Conservation (phyloP, 2,797 vertebrate genomes). For the Enteromius thamalakanensis region DNA sequence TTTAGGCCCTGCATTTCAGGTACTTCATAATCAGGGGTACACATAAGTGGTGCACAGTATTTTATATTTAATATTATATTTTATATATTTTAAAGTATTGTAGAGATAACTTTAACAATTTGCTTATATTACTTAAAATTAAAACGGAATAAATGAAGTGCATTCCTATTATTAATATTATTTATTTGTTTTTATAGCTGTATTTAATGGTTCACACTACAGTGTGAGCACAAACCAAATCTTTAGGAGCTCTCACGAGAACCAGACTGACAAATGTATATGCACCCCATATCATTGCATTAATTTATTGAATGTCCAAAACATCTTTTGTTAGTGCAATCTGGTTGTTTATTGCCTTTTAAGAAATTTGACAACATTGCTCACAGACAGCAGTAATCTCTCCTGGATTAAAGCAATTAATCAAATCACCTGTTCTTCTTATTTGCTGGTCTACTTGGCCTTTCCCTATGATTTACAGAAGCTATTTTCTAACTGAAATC, state of each 20-base stretch:
- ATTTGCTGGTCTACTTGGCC: conserved; percentile 44
- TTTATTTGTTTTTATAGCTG: too few species aligned
- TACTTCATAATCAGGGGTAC: too few species aligned
- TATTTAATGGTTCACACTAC: too few species aligned
- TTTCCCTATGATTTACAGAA: conserved; percentile 47
- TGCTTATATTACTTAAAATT: too few species aligned
- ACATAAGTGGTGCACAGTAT: too few species aligned
- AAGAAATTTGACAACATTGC: not conserved
- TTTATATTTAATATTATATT: too few species aligned
- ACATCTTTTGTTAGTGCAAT: not conserved
- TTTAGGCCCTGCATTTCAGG: not conserved
- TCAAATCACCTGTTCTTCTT: conserved; percentile 27
- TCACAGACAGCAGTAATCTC: not conserved
- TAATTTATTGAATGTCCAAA: not conserved
- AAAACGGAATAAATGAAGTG: too few species aligned
- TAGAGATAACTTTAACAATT: too few species aligned
- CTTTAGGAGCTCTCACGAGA: not conserved
- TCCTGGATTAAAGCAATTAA: conserved; percentile 20
- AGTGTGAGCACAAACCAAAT: not conserved
- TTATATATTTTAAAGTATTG: not conserved
- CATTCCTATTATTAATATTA: too few species aligned
- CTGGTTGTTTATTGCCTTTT: not conserved
- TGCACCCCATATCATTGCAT: not conserved
- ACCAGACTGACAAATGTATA: not conserved
- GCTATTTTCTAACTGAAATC: conserved; percentile 42